phyloP scores from a whole-genome alignment of 1,140 invertebrate species.

The Aradophagus sp. region DNA sequence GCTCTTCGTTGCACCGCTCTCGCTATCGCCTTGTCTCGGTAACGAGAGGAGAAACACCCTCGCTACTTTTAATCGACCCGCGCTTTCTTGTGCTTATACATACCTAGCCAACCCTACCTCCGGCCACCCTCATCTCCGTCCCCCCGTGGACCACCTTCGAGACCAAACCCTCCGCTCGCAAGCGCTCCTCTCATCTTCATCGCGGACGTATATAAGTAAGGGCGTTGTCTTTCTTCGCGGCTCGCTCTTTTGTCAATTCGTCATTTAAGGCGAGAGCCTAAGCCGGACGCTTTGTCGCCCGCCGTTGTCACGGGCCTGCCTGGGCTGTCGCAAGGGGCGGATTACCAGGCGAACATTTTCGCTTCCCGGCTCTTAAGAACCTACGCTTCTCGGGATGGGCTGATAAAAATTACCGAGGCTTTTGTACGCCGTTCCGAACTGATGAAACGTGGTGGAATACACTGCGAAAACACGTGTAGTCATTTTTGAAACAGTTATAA shows the following conservation, averaged over 20 bases:
- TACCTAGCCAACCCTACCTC: conserved; percentile 65
- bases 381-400: too few species aligned
- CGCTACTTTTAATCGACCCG: conserved; percentile 77
- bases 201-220: conserved; percentile 73
- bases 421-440: too few species aligned
- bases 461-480: too few species aligned
- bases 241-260: conserved; percentile 55
- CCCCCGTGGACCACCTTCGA: conserved; percentile 62
- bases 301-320: not conserved
- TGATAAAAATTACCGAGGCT: too few species aligned
- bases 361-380: too few species aligned
- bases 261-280: conserved; percentile 37
- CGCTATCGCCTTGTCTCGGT: conserved; percentile 63
- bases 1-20: conserved; percentile 52
- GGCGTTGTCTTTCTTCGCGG: conserved; percentile 72
- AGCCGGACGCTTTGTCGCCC: conserved; percentile 19
- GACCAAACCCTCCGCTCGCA: conserved; percentile 49
- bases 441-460: too few species aligned
- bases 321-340: not conserved
- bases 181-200: conserved; percentile 68
- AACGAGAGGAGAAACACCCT: conserved; percentile 76
- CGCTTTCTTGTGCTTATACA: conserved; percentile 76
- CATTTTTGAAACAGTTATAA: too few species aligned
- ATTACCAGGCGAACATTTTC: not conserved
- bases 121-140: conserved; percentile 62